Evolutionary conservation across 2,888 invertebrate genomes (phyloP), one percentile per base, ranked within the genome.

Genomic region (Gari tellinella): DNA sequence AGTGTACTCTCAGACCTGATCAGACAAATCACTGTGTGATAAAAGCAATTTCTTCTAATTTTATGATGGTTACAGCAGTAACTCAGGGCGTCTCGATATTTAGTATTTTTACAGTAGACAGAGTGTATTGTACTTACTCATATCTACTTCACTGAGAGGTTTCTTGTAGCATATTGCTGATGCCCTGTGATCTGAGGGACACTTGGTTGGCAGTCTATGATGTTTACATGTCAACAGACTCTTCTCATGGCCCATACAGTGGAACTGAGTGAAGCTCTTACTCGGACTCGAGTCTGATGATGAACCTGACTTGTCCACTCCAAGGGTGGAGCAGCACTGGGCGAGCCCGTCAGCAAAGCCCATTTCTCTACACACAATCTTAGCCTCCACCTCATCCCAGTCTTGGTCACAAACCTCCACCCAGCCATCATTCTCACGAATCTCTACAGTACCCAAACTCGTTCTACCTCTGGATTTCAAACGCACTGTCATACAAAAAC

Each of bases 311-410:
- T 79, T 66, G 45, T 75, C 74, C 4, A 63, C 66, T 2, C 80
- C 84, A 1, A 84, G 74, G 5, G 68, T 76, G 5, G 87, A 87
- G 40, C 86, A 79, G 41, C 82, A 80, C 17, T 83, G 64, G 3
- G 84, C 80, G 17, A 74, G 72, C 0, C 87, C 88, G 51, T 85
- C 83, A 15, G 68, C 63, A 49, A 78, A 85, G 15, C 83, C 85
- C 72, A 87, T 79, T 53, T 85, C 82, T 19, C 72, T 69, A 65
- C 89, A 89, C n/a, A 87, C 70, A 1, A 82, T 77, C 26, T 80
- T 74, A 1, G 88, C 89, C 19, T 86, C 82, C 0, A 65, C 45
- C 49, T 85, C 81, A 45, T 80, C 81, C 82, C 88, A 89, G 21
- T 78, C 82, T 7, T 83, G 76, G 62, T 85, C 85, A 67, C 85